These are phyloP conservation scores for Bucorvus abyssinicus DNA, from an alignment of 2,797 vertebrate species.

Conservation along the genomic window DNA sequence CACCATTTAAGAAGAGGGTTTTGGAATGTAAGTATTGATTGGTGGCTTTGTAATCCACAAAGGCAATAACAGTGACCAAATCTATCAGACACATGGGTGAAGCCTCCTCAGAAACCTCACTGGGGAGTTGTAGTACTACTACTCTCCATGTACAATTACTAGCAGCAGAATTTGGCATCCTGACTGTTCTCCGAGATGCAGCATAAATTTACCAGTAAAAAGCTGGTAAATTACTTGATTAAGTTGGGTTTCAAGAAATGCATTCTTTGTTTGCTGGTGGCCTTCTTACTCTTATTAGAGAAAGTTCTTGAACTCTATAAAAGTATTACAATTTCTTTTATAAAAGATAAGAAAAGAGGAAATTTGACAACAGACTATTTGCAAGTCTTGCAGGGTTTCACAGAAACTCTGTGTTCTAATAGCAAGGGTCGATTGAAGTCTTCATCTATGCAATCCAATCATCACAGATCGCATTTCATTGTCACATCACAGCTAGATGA, in stretches of 20 bases:
- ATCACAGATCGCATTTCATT: not conserved
- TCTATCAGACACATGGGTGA: not conserved
- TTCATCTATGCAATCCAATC: not conserved
- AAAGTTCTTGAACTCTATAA: not conserved
- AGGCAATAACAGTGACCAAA: not conserved
- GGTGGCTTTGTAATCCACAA: not conserved
- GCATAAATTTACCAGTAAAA: not conserved
- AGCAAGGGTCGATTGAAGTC: not conserved
- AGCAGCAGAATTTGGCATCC: not conserved
- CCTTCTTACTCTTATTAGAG: not conserved
- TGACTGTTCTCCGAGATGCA: not conserved
- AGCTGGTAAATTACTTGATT: not conserved
- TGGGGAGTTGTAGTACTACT: not conserved
- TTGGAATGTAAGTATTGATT: not conserved
- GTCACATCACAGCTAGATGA: not conserved
- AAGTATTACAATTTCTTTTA: not conserved
- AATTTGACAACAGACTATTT: not conserved
- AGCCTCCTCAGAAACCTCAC: not conserved
- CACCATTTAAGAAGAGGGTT: not conserved
- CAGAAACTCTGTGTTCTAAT: not conserved
- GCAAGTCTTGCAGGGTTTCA: not conserved
- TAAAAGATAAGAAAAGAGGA: rapidly evolving
- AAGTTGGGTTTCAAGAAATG: not conserved
- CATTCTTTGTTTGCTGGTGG: not conserved
- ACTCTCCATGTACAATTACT: not conserved